Evolutionary conservation across 2,113 vertebrate genomes (phyloP).

Genomic region (Ia io): DNA sequence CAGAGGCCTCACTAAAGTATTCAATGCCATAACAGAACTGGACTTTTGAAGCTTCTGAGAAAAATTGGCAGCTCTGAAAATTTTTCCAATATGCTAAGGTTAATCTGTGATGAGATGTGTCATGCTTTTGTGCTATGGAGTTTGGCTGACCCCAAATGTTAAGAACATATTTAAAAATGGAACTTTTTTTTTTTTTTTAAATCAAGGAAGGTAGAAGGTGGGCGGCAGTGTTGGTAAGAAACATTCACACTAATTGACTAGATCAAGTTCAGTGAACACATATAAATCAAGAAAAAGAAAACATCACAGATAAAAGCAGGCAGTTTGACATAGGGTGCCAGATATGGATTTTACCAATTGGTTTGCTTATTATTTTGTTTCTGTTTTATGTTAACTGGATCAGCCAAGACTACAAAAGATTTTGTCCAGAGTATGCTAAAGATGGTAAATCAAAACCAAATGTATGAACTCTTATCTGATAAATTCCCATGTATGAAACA

Average conservation of each 20-base stretch:
- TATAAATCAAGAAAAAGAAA: not conserved
- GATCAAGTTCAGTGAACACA: not conserved
- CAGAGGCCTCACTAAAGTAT: not conserved
- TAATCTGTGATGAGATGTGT: slow-evolving; percentile 19
- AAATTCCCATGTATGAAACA: not conserved
- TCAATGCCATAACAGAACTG: slow-evolving; percentile 12
- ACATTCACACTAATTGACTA: not conserved
- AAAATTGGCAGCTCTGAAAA: slow-evolving; percentile 29
- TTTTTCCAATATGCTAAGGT: slow-evolving; percentile 15
- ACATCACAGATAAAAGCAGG: not conserved
- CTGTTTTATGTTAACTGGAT: not conserved
- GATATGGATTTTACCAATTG: not conserved
- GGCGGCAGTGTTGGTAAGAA: not conserved
- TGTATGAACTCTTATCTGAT: not conserved
- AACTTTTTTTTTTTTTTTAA: not conserved
- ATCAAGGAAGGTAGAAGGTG: not conserved
- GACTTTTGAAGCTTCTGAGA: not conserved
- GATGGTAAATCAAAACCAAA: slow-evolving; percentile 29
- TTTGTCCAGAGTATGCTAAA: not conserved
- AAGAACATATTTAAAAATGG: slow-evolving; percentile 33
- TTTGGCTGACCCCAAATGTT: slow-evolving; percentile 23
- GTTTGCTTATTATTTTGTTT: not conserved
- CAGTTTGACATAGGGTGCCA: not conserved
- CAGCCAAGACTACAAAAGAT: not conserved
- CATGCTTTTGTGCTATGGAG: not conserved